These are phyloP conservation scores for Acanthacorydalis orientalis DNA, from an alignment of 2,888 invertebrate species.

Conservation along the genomic window DNA sequence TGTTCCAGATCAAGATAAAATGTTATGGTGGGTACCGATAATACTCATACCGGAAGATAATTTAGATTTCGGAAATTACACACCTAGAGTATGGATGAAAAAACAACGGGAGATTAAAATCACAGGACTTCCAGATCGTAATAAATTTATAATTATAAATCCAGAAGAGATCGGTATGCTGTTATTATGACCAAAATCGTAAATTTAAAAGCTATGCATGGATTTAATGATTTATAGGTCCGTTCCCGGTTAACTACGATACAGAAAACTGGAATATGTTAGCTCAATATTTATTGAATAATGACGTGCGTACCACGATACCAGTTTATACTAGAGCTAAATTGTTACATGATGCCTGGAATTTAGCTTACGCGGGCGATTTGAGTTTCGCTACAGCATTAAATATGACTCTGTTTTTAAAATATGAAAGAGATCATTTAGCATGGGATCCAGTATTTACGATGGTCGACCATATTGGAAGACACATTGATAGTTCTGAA, in stretches of 20 bases:
- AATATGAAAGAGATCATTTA: conserved; percentile 51
- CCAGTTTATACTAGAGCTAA: conserved; percentile 60
- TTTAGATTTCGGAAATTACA: conserved; percentile 38
- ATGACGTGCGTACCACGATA: conserved; percentile 34
- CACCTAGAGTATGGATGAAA: conserved; percentile 45
- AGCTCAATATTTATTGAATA: conserved; percentile 41
- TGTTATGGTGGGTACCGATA: conserved; percentile 60
- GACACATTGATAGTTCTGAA: conserved; percentile 48
- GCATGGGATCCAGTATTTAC: conserved; percentile 76
- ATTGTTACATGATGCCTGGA: conserved; percentile 61
- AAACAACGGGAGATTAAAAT: conserved; percentile 35
- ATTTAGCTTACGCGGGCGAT: conserved; percentile 60
- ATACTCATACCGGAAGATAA: conserved; percentile 40
- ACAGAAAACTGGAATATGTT: conserved; percentile 58
- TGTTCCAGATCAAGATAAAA: conserved; percentile 49
- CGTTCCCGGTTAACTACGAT: conserved; percentile 74
- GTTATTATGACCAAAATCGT: neutral
- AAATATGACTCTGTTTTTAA: conserved; percentile 62
- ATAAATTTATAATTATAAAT: conserved; percentile 60
- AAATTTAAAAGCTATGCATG: conserved; percentile 1
- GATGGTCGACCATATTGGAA: conserved; percentile 64
- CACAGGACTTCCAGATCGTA: conserved; percentile 32
- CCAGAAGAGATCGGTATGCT: conserved; percentile 63
- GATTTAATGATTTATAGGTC: conserved; percentile 31
- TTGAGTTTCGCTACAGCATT: conserved; percentile 57